A percentile compares a stretch with the other conserved stretches of the same genome.
These are phyloP conservation scores for Atherinosoma microstoma DNA, from an alignment of 2,797 vertebrate genomes.

Conservation along the genomic window DNA sequence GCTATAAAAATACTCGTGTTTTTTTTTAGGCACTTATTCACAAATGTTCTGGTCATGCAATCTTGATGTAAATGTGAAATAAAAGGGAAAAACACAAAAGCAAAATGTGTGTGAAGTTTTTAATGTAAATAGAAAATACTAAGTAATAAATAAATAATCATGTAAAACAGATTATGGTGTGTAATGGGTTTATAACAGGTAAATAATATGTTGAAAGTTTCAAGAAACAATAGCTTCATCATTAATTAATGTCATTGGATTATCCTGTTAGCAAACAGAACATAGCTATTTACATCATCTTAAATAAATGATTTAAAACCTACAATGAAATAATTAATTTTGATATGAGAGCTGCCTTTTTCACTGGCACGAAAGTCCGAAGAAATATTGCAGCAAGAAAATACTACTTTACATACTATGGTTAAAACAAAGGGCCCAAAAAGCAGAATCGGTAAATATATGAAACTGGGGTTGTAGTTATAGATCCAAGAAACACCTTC, in stretches of 20 bases:
- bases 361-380: background rate
- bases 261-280: conserved; percentile 6
- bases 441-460: background rate
- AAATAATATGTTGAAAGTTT: background rate
- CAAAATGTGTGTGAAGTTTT: conserved; percentile 5
- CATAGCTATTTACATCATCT: background rate
- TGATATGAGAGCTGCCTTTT: background rate
- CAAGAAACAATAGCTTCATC: background rate
- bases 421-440: background rate
- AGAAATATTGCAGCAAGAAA: background rate
- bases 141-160: too few species aligned
- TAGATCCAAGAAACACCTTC: too few species aligned
- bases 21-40: conserved; percentile 29
- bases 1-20: conserved; percentile 16
- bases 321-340: background rate
- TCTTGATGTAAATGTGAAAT: conserved; percentile 65
- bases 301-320: background rate
- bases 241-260: background rate
- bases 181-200: background rate
- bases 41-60: conserved; percentile 43
- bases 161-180: background rate
- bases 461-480: too few species aligned
- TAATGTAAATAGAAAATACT: background rate
- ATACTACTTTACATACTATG: too few species aligned
- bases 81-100: conserved; percentile 47